Conservation (phyloP, 2,113 vertebrate species). For the Brachirus orientalis region DNA sequence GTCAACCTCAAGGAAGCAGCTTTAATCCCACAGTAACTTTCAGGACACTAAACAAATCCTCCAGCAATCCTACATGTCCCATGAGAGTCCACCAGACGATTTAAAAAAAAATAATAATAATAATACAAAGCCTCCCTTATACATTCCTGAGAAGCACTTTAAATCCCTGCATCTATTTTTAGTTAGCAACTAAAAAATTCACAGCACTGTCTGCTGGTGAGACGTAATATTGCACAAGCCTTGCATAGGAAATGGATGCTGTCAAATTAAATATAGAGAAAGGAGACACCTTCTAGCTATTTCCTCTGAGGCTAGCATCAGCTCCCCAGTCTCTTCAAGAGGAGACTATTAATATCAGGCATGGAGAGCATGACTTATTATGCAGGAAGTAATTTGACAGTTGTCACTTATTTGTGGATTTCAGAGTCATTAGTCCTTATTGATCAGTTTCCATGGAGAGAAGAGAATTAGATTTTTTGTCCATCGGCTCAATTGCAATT, state of each 20-base stretch:
- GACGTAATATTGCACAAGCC: slow-evolving; percentile 38
- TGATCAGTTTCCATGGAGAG: slow-evolving; percentile 12
- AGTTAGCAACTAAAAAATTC: neutral
- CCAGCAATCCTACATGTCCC: neutral
- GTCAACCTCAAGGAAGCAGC: neutral
- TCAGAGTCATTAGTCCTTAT: slow-evolving; percentile 13
- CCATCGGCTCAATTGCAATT: slow-evolving; percentile 17
- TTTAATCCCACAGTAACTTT: neutral
- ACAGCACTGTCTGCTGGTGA: slow-evolving; percentile 4
- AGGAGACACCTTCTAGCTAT: slow-evolving; percentile 49
- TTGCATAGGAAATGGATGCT: slow-evolving; percentile 39
- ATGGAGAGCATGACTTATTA: slow-evolving; percentile 10
- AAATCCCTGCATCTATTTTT: slow-evolving; percentile 16
- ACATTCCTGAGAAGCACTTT: neutral
- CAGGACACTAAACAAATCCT: neutral
- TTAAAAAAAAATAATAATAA: no score
- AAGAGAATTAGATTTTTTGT: neutral
- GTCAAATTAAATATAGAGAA: slow-evolving; percentile 68
- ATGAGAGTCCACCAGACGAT: no score
- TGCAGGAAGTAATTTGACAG: slow-evolving; percentile 23
- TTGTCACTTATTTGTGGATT: slow-evolving; percentile 8
- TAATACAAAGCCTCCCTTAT: neutral
- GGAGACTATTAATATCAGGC: slow-evolving; percentile 38
- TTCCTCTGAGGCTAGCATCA: slow-evolving; percentile 32
- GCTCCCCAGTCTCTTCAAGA: slow-evolving; percentile 21